These are phyloP conservation scores for Dynastes tityus DNA, from an alignment of 2,888 invertebrate species.

Conservation along the genomic window DNA sequence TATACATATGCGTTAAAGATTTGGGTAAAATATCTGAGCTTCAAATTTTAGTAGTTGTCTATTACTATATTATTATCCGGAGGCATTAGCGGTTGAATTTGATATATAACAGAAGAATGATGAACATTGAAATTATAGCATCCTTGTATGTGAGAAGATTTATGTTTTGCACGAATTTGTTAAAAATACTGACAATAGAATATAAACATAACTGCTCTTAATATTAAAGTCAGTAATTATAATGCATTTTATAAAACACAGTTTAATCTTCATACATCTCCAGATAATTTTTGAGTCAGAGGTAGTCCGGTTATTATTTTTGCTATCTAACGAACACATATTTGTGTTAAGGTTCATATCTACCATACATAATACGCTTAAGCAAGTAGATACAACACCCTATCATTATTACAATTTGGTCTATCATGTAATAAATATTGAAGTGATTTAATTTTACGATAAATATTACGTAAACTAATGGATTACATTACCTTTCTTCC, in stretches of 20 bases:
- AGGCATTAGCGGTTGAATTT: background rate
- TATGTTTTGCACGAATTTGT: conserved; percentile 28
- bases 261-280: conserved; percentile 14
- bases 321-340: background rate
- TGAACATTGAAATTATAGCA: conserved; percentile 39
- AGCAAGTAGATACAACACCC: conserved; percentile 31
- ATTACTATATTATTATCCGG: background rate
- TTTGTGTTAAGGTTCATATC: conserved; percentile 31
- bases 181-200: conserved; percentile 20
- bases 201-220: conserved; percentile 30
- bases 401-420: conserved; percentile 40
- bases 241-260: conserved; percentile 41
- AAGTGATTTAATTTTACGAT: conserved; percentile 44
- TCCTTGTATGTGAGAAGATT: conserved; percentile 28
- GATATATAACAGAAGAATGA: conserved; percentile 24
- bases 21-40: background rate
- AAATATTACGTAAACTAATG: conserved; percentile 44
- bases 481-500: conserved; percentile 44
- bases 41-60: background rate
- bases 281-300: conserved; percentile 16
- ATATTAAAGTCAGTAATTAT: conserved; percentile 33
- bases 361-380: conserved; percentile 34
- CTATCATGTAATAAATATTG: conserved; percentile 44
- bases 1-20: conserved; percentile 25
- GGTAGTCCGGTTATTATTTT: conserved; percentile 7